Evolutionary conservation across 2,888 invertebrate species (phyloP).

Genomic region (Callinectes sapidus): DNA sequence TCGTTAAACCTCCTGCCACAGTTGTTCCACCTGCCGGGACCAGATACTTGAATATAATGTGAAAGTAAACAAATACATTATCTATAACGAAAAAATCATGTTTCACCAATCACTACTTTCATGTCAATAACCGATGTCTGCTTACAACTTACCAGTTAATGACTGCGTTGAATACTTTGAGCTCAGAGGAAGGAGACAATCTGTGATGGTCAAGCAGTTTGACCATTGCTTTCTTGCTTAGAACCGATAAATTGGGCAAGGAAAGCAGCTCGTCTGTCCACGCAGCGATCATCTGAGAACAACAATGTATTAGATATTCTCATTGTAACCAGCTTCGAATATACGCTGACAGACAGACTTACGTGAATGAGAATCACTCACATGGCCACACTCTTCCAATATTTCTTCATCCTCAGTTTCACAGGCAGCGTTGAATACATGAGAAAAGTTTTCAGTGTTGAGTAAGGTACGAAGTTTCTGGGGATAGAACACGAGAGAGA

Average conservation of each 20-base stretch:
- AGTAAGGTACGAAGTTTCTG: neutral
- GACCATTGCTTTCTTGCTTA: neutral
- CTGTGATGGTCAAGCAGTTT: neutral
- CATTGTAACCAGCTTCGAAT: neutral
- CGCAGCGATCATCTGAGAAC: neutral
- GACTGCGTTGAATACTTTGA: neutral
- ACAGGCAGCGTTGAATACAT: neutral
- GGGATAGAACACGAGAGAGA: neutral
- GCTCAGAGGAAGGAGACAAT: neutral
- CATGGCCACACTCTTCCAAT: neutral
- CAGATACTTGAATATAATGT: neutral
- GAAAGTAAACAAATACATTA: too few relatives aligned
- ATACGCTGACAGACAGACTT: neutral
- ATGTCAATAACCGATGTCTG: too few relatives aligned
- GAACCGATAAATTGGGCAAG: neutral
- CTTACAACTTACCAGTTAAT: neutral
- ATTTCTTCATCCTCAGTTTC: neutral
- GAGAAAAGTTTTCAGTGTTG: neutral
- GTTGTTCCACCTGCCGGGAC: neutral
- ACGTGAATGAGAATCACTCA: neutral
- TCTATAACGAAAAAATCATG: too few relatives aligned
- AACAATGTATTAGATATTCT: neutral
- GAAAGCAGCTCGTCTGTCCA: neutral
- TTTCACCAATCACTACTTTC: too few relatives aligned
- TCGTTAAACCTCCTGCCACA: neutral